Evolutionary conservation across 2,113 vertebrate genomes (phyloP).

Genomic region (Hippoglossus stenolepis): DNA sequence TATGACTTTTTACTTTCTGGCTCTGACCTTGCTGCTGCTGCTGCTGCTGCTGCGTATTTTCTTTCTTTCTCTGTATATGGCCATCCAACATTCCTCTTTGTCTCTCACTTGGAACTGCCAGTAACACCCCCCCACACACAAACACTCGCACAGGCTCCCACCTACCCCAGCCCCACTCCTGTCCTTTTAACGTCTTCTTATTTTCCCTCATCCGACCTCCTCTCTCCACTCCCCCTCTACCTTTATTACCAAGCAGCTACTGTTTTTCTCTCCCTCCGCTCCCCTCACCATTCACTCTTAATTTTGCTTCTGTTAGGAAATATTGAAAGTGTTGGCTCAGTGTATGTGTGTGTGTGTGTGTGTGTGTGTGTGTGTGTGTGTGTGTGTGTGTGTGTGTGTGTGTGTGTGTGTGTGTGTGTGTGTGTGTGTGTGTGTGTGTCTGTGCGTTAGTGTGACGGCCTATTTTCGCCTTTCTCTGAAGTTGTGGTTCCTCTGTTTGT

Average conservation of each 20-base stretch:
- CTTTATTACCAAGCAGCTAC: conserved; percentile 37
- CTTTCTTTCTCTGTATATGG: conserved; percentile 36
- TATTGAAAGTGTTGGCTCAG: conserved; percentile 24
- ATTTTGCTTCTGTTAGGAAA: conserved; percentile 48
- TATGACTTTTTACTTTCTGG: conserved; percentile 10
- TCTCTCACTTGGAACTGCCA: conserved; percentile 74
- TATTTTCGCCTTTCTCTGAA: conserved; percentile 20
- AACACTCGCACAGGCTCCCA: no score
- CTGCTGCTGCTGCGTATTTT: conserved; percentile 22
- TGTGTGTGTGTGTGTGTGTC: neutral
- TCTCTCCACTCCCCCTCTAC: conserved; percentile 36
- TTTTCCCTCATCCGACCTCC: conserved; percentile 41
- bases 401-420: no score
- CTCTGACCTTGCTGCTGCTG: neutral
- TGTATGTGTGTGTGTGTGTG: no score
- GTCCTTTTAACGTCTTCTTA: conserved; percentile 60
- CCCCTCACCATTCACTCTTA: conserved; percentile 30
- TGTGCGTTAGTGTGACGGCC: neutral
- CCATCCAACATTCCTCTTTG: conserved; percentile 73
- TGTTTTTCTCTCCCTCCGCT: conserved; percentile 43
- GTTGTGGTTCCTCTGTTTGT: conserved; percentile 31
- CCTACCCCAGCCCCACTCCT: conserved; percentile 6
- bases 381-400: neutral
- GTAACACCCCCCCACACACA: conserved; percentile 14
- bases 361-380: no score